Evolutionary conservation across 2,888 invertebrate species (phyloP).

Genomic region (Hemithea aestivaria): DNA sequence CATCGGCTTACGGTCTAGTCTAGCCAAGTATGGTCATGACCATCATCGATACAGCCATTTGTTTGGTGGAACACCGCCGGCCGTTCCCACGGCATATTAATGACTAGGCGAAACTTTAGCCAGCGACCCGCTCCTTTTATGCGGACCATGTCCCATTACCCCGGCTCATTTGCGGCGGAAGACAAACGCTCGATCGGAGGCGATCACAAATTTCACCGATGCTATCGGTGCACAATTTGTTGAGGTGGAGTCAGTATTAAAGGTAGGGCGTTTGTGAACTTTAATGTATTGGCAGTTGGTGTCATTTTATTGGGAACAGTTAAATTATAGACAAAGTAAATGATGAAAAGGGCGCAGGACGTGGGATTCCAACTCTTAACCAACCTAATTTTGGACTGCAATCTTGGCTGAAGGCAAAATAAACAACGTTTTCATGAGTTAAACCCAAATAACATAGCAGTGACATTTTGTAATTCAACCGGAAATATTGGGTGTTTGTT

Average conservation of each 20-base stretch:
- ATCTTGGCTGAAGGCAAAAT: too few relatives aligned
- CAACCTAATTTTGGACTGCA: too few relatives aligned
- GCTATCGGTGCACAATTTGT: slow-evolving; percentile 49
- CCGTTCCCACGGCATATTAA: slow-evolving; percentile 69
- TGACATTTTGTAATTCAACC: too few relatives aligned
- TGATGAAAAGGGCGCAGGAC: too few relatives aligned
- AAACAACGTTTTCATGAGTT: too few relatives aligned
- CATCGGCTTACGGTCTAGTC: neutral
- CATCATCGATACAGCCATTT: slow-evolving; percentile 25
- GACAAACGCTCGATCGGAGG: slow-evolving; percentile 68
- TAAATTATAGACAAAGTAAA: too few relatives aligned
- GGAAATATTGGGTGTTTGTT: too few relatives aligned
- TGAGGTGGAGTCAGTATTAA: slow-evolving; percentile 7
- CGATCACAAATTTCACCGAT: slow-evolving; percentile 74
- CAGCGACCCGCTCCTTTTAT: slow-evolving; percentile 62
- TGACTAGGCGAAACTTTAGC: slow-evolving; percentile 70
- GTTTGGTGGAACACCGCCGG: slow-evolving; percentile 28
- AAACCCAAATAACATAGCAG: too few relatives aligned
- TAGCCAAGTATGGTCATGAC: slow-evolving; percentile 14
- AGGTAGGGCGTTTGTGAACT: slow-evolving; percentile 2
- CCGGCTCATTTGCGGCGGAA: slow-evolving; percentile 74
- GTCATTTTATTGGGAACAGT: too few relatives aligned
- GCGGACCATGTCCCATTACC: slow-evolving; percentile 55
- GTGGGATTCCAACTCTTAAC: too few relatives aligned
- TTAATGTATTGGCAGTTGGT: too few relatives aligned